Evolutionary conservation across 2,888 invertebrate species (phyloP).

Genomic region (Agriopis aurantiaria): DNA sequence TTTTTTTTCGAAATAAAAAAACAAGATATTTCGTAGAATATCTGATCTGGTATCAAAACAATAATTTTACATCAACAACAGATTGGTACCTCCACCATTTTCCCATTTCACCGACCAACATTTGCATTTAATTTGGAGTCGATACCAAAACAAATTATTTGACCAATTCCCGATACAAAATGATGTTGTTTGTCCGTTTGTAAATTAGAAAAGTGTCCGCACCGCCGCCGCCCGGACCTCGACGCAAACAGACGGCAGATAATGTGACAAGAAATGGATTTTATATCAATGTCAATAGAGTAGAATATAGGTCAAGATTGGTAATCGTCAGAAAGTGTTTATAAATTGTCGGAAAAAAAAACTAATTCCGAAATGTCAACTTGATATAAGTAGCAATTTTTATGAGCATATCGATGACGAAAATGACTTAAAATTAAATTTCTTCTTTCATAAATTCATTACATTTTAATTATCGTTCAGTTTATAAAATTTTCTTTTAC

Average conservation of each 20-base stretch:
- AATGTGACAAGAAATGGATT: constrained; percentile 47
- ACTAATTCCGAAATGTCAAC: too few relatives aligned
- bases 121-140: constrained; percentile 28
- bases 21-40: too few relatives aligned
- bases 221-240: constrained; percentile 49
- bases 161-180: constrained; percentile 33
- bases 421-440: too few relatives aligned
- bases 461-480: too few relatives aligned
- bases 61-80: constrained; percentile 2
- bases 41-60: neutral
- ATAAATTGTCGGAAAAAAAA: neutral
- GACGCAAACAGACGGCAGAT: constrained; percentile 49
- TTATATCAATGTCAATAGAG: constrained; percentile 13
- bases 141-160: constrained; percentile 34
- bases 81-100: neutral
- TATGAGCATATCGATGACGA: too few relatives aligned
- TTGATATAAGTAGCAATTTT: too few relatives aligned
- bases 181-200: constrained; percentile 51
- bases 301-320: neutral
- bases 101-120: constrained; percentile 15
- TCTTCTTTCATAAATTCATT: too few relatives aligned
- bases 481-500: too few relatives aligned
- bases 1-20: too few relatives aligned
- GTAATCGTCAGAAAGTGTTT: neutral
- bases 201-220: constrained; percentile 67